These are phyloP conservation scores for Cotesia vestalis DNA, from an alignment of 1,140 invertebrate genomes.

Conservation along the genomic window DNA sequence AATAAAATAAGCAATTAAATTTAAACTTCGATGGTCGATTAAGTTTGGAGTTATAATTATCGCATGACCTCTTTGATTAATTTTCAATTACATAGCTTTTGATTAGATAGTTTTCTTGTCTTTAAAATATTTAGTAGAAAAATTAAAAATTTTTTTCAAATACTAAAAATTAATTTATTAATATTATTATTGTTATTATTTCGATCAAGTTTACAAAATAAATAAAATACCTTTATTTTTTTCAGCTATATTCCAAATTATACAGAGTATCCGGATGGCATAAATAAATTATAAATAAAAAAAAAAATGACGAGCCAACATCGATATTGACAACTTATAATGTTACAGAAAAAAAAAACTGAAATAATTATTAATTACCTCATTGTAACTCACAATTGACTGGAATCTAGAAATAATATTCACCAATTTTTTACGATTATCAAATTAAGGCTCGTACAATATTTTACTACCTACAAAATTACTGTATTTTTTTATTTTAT, in stretches of 20 bases:
- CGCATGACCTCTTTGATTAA: too few species aligned
- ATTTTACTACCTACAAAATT: not conserved
- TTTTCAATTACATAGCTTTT: too few species aligned
- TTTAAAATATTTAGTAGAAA: too few species aligned
- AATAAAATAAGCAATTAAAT: not conserved
- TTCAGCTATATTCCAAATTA: constrained; percentile 94
- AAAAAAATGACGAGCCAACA: constrained; percentile 2
- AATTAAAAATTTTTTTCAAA: too few species aligned
- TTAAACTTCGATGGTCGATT: too few species aligned
- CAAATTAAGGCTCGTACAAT: too few species aligned
- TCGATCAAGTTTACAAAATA: too few species aligned
- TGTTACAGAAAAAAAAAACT: not conserved
- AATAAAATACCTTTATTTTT: constrained; percentile 47
- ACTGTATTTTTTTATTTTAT: constrained; percentile 5
- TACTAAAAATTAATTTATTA: not conserved
- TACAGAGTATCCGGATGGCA: constrained; percentile 90
- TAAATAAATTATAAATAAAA: constrained; percentile 62
- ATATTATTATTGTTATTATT: constrained; percentile 14
- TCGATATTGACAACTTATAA: constrained; percentile 14
- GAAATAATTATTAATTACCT: not conserved
- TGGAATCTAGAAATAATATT: too few species aligned
- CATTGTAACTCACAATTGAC: too few species aligned
- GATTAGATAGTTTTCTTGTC: too few species aligned
- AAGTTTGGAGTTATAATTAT: too few species aligned
- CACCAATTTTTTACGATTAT: too few species aligned